Base-by-base conservation (phyloP, 2,888 invertebrate species). In the Malacosoma neustria region DNA sequence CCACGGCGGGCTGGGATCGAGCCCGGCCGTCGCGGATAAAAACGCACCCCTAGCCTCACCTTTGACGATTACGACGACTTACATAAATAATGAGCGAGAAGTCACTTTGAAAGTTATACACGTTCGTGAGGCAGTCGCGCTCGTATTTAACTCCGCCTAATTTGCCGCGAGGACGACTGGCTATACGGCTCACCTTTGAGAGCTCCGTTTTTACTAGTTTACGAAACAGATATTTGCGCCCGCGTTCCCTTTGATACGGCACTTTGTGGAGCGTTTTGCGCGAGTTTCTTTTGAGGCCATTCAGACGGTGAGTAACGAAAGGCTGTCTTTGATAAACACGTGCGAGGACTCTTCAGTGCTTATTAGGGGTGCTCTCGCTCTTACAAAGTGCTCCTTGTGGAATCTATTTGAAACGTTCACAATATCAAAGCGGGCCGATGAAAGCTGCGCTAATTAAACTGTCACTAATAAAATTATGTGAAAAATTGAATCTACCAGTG, bases 311-410 rank as follows among this genome's bases (percentile, higher is more conserved):
- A 84, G 84, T 84, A 85, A 84, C 84, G 85, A 84, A 85, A 85
- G 84, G 84, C 84, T 84, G 85, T 84, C 85, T 85, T 84, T 85
- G 84, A 84, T 85, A 84, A 85, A 85, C 85, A 85, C 85, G 85
- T 85, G 82, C 84, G 84, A 82, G 85, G 80, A 84, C 84, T 85
- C 85, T 84, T 84, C 82, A 82, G 84, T 84, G 82, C 84, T 84
- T 85, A 85, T 85, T 84, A 85, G 84, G 81, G 81, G 80, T 77
- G 80, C 81, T 82, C 82, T 77, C 81, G 81, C 82, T 77, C 84
- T 85, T 84, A 84, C 80, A 81, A 79, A 80, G 75, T 77, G 80
- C 76, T 82, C 76, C 84, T 82, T 71, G 79, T 73, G 75, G 82
- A 84, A 84, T 85, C 81, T 84, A 82, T 84, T 84, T 77, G 81